Evolutionary conservation across 2,888 invertebrate species (phyloP).

Genomic region (Aelia acuminata): DNA sequence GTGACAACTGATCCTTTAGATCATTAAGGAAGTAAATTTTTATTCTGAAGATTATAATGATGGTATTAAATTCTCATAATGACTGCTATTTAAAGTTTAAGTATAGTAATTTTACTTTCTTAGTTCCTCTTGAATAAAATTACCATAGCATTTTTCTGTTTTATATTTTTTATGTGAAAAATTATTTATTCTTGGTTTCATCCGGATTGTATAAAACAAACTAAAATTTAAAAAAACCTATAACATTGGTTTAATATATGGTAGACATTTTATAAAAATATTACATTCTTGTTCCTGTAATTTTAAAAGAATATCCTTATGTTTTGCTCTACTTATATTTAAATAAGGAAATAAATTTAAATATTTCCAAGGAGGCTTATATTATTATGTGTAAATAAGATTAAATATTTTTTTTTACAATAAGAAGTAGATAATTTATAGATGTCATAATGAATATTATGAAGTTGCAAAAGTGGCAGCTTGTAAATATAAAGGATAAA

Average conservation of each 20-base stretch:
- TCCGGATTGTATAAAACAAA: not conserved
- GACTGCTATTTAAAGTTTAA: too few species aligned
- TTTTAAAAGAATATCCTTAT: not conserved
- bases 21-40: too few species aligned
- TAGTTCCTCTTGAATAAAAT: too few species aligned
- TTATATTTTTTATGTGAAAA: not conserved
- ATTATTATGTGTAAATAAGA: constrained; percentile 38
- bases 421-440: constrained; percentile 1
- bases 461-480: not conserved
- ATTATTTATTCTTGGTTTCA: not conserved
- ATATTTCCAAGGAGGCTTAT: not conserved
- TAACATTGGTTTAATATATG: too few species aligned
- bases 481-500: constrained; percentile 1
- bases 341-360: not conserved
- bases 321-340: not conserved
- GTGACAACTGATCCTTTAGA: too few species aligned
- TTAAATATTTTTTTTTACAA: constrained; percentile 38
- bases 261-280: not conserved
- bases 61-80: too few species aligned
- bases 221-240: not conserved
- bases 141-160: not conserved
- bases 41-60: too few species aligned
- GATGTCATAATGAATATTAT: not conserved
- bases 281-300: not conserved
- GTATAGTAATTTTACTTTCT: too few species aligned